Base-by-base conservation (phyloP, 2,113 vertebrate species). In the Alouatta palliata region DNA sequence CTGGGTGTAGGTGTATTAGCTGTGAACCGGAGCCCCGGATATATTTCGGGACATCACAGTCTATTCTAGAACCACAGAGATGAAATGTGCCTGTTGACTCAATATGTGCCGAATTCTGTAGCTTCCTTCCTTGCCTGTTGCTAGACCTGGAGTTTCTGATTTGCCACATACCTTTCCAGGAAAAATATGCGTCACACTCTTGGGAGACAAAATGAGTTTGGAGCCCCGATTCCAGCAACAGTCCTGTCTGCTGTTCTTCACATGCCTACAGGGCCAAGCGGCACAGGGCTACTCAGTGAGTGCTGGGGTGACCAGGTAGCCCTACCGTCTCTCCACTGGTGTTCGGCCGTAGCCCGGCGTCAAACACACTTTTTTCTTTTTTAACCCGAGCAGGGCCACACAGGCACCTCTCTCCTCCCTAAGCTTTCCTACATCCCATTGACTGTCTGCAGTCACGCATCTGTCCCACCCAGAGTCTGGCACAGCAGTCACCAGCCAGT, bases 51-150 rank as follows among this genome's bases (percentile, higher is more conserved):
- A 47, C 52, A 76, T 56, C 45, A 80, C 30, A 87, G 30, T 95
- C 86, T 76, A n/a, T 96, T 91, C 49, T 75, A 25, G 75, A 92
- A 90, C 75, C 76, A 82, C 13, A 43, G 52, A 94, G 10, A 58
- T 89, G 52, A 98, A 96, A 79, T 58, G 2, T 58, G 25, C 58
- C 80, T 83, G 6, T 56, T 68, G 54, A 79, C 43, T 95, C 73
- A 9, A 0, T 6, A 89, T 90, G 47, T 82, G 35, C 35, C 92
- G 68, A 52, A 43, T 9, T 85, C 80, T 66, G 85, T 45, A 88
- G 66, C 96, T 97, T 96, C 90, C 76, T 97, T 92, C 93, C 73
- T 35, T 68, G 66, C 66, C 49, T 73, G 4, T 0, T 1, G n/a
- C 49, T 70, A 79, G 43, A 85, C 58, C 17, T 49, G 27, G 56